Conservation (phyloP, 2,888 invertebrate genomes). For the Netelia fuscicornis region DNA sequence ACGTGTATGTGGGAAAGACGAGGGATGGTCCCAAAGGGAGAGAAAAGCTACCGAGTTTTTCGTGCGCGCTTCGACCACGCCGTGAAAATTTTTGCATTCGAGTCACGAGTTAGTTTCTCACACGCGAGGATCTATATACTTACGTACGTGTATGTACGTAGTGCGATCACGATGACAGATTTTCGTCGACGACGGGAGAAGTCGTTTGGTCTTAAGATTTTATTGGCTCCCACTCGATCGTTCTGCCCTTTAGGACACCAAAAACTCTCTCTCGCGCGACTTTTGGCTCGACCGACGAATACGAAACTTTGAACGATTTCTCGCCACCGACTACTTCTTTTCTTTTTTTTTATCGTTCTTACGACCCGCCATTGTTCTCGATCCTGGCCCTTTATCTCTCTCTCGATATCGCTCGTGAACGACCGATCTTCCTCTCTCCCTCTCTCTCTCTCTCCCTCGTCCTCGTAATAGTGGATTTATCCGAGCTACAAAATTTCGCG, state of each 20-base stretch:
- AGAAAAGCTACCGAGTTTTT: slow-evolving; percentile 45
- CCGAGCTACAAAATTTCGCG: background rate
- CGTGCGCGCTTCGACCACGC: slow-evolving; percentile 22
- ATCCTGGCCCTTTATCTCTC: background rate
- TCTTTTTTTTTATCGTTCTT: slow-evolving; percentile 29
- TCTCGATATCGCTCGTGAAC: background rate
- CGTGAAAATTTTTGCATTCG: slow-evolving; percentile 60
- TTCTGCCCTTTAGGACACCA: slow-evolving; percentile 24
- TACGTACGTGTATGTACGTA: slow-evolving; percentile 38
- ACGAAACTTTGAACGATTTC: slow-evolving; percentile 27
- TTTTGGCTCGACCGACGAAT: slow-evolving; percentile 26
- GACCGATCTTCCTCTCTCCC: background rate
- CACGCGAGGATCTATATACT: slow-evolving; percentile 13
- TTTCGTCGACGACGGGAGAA: slow-evolving; percentile 32
- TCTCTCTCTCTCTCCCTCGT: background rate
- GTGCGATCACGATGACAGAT: slow-evolving; percentile 69
- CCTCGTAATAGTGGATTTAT: background rate
- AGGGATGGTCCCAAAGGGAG: slow-evolving; percentile 24
- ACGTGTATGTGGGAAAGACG: slow-evolving; percentile 21
- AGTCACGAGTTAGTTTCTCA: slow-evolving; percentile 65
- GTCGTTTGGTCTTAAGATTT: slow-evolving; percentile 60
- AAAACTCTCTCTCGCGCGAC: slow-evolving; percentile 10
- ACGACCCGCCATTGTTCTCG: background rate
- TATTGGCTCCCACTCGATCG: slow-evolving; percentile 58
- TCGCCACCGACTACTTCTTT: slow-evolving; percentile 21